Base-by-base conservation (phyloP, 2,797 vertebrate genomes). In the Brachymystax lenok region DNA sequence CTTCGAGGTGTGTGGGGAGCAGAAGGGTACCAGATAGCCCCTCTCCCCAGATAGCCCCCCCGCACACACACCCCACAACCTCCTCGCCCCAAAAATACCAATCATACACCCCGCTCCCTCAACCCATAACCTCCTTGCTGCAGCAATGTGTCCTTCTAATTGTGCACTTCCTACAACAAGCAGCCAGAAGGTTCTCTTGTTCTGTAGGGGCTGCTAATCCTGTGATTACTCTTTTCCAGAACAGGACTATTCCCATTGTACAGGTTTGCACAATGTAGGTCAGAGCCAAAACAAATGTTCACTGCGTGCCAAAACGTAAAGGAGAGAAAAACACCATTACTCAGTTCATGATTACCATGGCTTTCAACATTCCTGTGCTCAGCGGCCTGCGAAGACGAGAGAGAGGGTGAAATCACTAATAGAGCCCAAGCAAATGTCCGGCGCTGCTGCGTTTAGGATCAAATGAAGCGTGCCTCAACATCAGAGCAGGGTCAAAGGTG, bases 1-100 rank as follows among this genome's bases (percentile, higher is more conserved):
- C 93, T 95, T 94, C 94, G 90, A 86, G 80, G 79, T 83, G 80
- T 78, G 52, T 69, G 46, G 76, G 71, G 86, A 82, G 83, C 30
- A n/a, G 30, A 63, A 40, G 30, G 54, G 8, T 54, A 13, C 52
- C 17, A 68, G 27, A 19, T 24, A 50, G 27, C 40, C 40, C 35
- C 33, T 16, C 73, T 1, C 73, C 14, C 56, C 10, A 24, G 24
- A 24, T 24, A 24, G 24, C 24, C 24, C 24, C 24, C 24, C 24
- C 24, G 24, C 24, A 24, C 24, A 24, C 24, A 24, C 24, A 24
- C 24, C 24, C 24, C 24, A 24, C 14, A 21, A 21, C 10, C 73
- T 8, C 27, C n/a, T 54, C 56, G 13, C 5, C 71, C 30, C 59
- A 46, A 82, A 73, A 81, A 77, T 73, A 74, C 74, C 75, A 82